These are phyloP conservation scores for Corythornis cristatus DNA, from an alignment of 2,113 vertebrate genomes.

Conservation along the genomic window DNA sequence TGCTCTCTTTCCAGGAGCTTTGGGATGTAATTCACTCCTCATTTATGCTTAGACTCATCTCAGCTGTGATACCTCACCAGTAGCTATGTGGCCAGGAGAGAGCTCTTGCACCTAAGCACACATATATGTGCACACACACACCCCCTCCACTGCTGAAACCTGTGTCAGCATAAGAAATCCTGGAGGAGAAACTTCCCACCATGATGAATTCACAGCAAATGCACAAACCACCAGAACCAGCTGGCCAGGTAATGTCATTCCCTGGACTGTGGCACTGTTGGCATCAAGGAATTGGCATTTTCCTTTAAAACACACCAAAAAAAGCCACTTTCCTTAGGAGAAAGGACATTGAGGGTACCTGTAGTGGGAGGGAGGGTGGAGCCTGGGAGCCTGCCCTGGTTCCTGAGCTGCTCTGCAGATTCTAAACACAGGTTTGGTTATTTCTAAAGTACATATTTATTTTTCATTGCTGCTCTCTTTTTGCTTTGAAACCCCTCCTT, in stretches of 20 bases:
- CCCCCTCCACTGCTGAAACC: not conserved
- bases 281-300: not conserved
- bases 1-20: not conserved
- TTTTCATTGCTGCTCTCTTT: not conserved
- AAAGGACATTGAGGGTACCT: not conserved
- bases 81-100: not conserved
- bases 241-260: not conserved
- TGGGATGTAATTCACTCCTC: not conserved
- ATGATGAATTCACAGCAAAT: not conserved
- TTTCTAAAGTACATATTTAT: not conserved
- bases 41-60: not conserved
- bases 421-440: not conserved
- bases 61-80: not conserved
- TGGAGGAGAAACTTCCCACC: not conserved
- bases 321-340: not conserved
- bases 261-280: not conserved
- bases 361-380: not conserved
- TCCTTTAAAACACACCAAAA: not conserved
- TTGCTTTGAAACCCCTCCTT: slow-evolving; percentile 16
- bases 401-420: not conserved
- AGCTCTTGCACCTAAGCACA: fast-evolving
- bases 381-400: not conserved
- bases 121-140: too few relatives aligned
- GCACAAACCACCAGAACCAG: not conserved
- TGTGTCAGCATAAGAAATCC: not conserved